phyloP scores from a whole-genome alignment of 1,140 invertebrate genomes.

The Thereuonema tuberculata region DNA sequence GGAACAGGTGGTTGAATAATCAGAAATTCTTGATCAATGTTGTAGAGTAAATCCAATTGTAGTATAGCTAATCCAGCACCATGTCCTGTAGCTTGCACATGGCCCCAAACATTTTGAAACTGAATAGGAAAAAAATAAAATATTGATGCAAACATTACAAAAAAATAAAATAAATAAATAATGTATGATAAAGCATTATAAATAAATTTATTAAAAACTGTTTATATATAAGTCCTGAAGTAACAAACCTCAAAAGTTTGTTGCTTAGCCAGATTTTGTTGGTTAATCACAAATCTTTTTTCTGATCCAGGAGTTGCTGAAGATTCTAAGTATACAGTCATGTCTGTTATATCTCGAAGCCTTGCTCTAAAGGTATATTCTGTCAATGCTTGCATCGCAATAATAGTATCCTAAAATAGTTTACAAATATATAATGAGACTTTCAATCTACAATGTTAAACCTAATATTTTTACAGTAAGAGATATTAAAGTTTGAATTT shows the following conservation, averaged over 20 bases:
- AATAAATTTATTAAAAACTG: no score
- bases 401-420: conserved; percentile 39
- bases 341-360: conserved; percentile 42
- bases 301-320: conserved; percentile 26
- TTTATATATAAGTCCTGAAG: no score
- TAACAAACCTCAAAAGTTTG: conserved; percentile 22
- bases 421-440: not conserved
- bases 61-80: conserved; percentile 42
- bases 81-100: conserved; percentile 36
- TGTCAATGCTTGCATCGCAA: conserved; percentile 43
- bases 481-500: not conserved
- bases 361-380: conserved; percentile 42
- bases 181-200: not conserved
- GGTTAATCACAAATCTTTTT: conserved; percentile 23
- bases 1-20: conserved; percentile 66
- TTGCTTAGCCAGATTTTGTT: conserved; percentile 21
- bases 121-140: conserved; percentile 18
- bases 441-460: not conserved
- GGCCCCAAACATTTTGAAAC: conserved; percentile 42
- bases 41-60: conserved; percentile 41
- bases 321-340: conserved; percentile 35
- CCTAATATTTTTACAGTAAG: not conserved
- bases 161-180: not conserved
- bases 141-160: not conserved
- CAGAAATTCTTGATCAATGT: conserved; percentile 50